Evolutionary conservation across 2,888 invertebrate species (phyloP).

Genomic region (Harpagoxenus sublaevis): DNA sequence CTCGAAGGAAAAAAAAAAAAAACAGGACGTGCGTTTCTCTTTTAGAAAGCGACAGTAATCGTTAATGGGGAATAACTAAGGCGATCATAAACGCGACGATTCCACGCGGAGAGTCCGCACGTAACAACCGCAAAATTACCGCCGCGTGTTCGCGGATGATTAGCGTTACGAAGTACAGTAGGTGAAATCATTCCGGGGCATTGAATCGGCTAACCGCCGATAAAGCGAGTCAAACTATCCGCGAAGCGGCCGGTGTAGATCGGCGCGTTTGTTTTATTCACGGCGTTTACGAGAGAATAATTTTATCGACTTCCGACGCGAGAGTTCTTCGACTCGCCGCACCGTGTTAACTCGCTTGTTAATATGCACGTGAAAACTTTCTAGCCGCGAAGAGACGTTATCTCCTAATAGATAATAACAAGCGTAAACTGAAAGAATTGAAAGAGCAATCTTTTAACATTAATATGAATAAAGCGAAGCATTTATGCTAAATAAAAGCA

Average conservation of each 20-base stretch:
- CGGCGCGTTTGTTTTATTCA: slow-evolving; percentile 10
- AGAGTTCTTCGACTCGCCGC: slow-evolving; percentile 11
- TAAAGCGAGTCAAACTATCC: slow-evolving; percentile 37
- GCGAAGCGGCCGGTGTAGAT: neutral
- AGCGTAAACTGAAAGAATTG: neutral
- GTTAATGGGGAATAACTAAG: slow-evolving; percentile 57
- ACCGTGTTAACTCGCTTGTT: neutral
- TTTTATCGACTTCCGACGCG: slow-evolving; percentile 26
- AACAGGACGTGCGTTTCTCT: slow-evolving; percentile 57
- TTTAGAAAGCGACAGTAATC: slow-evolving; percentile 59
- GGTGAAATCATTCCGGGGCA: slow-evolving; percentile 34
- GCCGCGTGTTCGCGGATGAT: slow-evolving; percentile 34
- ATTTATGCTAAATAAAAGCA: neutral
- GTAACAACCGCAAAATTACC: slow-evolving; percentile 38
- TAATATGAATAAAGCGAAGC: neutral
- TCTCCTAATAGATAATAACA: neutral
- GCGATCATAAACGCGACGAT: slow-evolving; percentile 47
- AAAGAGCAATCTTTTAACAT: neutral
- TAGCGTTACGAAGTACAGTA: slow-evolving; percentile 9
- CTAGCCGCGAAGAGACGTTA: neutral
- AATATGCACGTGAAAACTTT: slow-evolving; percentile 21
- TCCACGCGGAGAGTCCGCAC: neutral
- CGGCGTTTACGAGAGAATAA: neutral
- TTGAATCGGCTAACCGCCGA: slow-evolving; percentile 41
- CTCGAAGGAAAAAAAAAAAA: slow-evolving; percentile 8